Evolutionary conservation across 2,888 invertebrate species (phyloP).

Genomic region (Acanthococcus lagerstroemiae): DNA sequence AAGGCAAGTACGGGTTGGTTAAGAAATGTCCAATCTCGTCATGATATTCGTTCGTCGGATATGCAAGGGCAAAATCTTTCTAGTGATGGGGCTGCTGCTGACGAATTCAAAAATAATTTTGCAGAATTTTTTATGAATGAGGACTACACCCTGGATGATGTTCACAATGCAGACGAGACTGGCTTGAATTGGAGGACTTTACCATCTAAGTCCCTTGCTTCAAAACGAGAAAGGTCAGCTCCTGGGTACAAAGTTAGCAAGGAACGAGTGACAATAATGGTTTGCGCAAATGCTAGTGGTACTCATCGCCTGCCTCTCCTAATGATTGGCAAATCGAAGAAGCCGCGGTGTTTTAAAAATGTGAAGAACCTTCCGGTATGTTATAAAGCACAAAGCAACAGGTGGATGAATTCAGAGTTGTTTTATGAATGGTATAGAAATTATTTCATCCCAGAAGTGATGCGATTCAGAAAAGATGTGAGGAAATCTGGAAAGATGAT

Average conservation of each 20-base stretch:
- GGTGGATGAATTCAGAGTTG: constrained; percentile 35
- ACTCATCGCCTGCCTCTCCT: constrained; percentile 36
- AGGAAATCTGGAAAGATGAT: constrained; percentile 33
- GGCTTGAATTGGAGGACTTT: constrained; percentile 37
- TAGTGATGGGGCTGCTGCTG: no score
- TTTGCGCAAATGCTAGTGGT: constrained; percentile 37
- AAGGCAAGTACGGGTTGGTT: no score
- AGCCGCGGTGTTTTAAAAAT: constrained; percentile 36
- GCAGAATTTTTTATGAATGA: constrained; percentile 19
- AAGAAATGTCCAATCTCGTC: no score
- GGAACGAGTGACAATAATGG: constrained; percentile 36
- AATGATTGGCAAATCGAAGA: constrained; percentile 37
- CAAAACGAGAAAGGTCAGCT: constrained; percentile 35
- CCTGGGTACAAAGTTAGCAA: constrained; percentile 37
- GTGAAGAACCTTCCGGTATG: constrained; percentile 34
- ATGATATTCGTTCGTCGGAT: no score
- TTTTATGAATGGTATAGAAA: constrained; percentile 32
- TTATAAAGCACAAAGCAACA: constrained; percentile 36
- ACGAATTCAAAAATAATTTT: no score
- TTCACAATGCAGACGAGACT: constrained; percentile 38
- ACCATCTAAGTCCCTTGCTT: constrained; percentile 36
- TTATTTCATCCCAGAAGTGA: constrained; percentile 32
- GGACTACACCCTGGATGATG: constrained; percentile 32
- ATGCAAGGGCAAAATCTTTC: no score
- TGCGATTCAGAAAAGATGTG: constrained; percentile 31